Conservation (phyloP, 2,797 vertebrate genomes). For the Taeniopygia guttata region DNA sequence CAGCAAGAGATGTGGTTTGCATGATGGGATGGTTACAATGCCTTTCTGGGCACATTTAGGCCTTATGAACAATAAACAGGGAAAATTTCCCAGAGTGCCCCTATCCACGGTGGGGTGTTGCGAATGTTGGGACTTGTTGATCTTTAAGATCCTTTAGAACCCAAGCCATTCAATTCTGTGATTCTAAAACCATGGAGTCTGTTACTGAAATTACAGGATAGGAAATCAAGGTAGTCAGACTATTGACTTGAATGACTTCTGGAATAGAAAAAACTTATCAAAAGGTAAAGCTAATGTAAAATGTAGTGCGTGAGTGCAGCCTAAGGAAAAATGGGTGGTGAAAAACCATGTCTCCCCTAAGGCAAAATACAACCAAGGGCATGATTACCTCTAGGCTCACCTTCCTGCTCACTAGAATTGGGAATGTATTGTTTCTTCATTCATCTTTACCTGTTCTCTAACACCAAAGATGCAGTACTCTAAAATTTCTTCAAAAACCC, state of each 20-base stretch:
- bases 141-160: not conserved
- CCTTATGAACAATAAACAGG: not conserved
- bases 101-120: not conserved
- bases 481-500: not conserved
- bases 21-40: not conserved
- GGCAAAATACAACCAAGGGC: not conserved
- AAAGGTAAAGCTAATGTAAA: not conserved
- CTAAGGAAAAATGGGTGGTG: not conserved
- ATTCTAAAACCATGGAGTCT: not conserved
- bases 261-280: not conserved
- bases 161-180: not conserved
- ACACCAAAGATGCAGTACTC: not conserved
- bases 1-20: not conserved
- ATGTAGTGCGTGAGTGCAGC: not conserved
- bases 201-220: not conserved
- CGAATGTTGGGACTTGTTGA: no score
- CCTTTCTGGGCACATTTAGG: not conserved
- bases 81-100: not conserved
- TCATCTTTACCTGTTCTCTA: not conserved
- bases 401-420: not conserved
- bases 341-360: not conserved
- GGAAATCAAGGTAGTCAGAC: not conserved
- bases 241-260: not conserved
- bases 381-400: not conserved
- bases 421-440: fast-evolving